These are phyloP conservation scores for Rhagonycha fulva DNA, from an alignment of 2,888 invertebrate species.

Conservation along the genomic window DNA sequence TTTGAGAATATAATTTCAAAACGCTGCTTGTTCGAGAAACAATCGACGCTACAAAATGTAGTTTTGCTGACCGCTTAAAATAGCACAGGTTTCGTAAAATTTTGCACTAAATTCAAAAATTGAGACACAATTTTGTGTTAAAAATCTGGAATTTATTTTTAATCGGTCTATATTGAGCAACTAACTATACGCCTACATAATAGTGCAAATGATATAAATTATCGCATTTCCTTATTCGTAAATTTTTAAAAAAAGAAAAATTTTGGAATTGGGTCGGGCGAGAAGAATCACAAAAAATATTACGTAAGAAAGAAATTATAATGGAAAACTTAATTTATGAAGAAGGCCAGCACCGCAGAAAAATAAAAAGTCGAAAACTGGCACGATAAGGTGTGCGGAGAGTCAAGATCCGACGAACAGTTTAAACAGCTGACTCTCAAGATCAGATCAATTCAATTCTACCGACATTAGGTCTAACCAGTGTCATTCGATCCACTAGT, in stretches of 20 bases:
- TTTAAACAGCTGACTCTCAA: conserved; percentile 20
- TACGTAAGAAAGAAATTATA: background rate
- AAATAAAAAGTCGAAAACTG: background rate
- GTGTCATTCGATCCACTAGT: conserved; percentile 23
- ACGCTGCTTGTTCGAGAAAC: background rate
- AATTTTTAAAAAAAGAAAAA: no score
- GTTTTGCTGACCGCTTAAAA: background rate
- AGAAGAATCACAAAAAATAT: background rate
- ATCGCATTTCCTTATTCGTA: background rate
- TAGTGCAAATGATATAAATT: background rate
- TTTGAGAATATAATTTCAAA: background rate
- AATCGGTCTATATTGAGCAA: background rate
- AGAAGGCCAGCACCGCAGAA: background rate
- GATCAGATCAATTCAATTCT: conserved; percentile 28
- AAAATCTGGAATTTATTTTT: background rate
- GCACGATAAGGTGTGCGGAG: background rate
- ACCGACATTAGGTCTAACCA: conserved; percentile 25
- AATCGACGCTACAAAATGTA: background rate
- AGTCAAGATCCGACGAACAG: conserved; percentile 23
- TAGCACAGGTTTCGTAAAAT: background rate
- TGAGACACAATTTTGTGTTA: background rate
- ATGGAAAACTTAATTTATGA: background rate
- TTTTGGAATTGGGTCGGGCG: background rate
- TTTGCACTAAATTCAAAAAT: background rate
- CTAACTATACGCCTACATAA: background rate